Base-by-base conservation (phyloP, 2,797 vertebrate genomes). In the Myotis pilosus region DNA sequence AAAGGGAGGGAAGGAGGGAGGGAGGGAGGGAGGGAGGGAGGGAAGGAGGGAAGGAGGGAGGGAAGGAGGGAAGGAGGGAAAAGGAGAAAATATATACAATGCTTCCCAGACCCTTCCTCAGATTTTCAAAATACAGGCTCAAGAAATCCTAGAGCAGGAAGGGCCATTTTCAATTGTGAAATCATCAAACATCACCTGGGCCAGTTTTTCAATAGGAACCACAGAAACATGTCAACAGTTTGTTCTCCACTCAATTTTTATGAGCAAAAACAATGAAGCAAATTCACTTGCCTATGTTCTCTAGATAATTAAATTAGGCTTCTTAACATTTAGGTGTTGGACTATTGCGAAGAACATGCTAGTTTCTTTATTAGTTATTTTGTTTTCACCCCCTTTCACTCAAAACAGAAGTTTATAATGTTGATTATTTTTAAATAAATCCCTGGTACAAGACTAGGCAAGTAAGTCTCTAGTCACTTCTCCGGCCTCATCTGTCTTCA, bases 191-290 rank as follows among this genome's bases (percentile, higher is more conserved):
- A 51, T 78, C 36, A 75, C 76, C 76, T 92, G 85, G 69, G 23
- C 23, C 2, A 13, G 44, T 84, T 92, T 86, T 79, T 72, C 51
- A 28, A 30, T 6, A 86, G 75, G 36, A 76, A 55, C 44, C 71
- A 95, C 55, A 78, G 89, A 86, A 87, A 85, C 8, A 11, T 60
- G 51, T 87, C 80, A 78, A 33, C 84, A 68, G 33, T 66, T 88
- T 55, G 36, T 41, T 91, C 53, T 72, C 30, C 16, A 64, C 57
- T 95, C 91, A 68, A 83, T 44, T 89, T 91, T 87, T 80, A 94
- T 85, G 53, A 93, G 80, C 13, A 69, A 95, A 91, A 93, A 82
- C 88, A 94, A 53, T 74, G 82, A 87, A 92, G 62, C 36, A 72
- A 94, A 96, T 93, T 60, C 16, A 38, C 66, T 57, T 44, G 71